phyloP scores from a whole-genome alignment of 2,113 vertebrate species.

The Corythornis vintsioides region DNA sequence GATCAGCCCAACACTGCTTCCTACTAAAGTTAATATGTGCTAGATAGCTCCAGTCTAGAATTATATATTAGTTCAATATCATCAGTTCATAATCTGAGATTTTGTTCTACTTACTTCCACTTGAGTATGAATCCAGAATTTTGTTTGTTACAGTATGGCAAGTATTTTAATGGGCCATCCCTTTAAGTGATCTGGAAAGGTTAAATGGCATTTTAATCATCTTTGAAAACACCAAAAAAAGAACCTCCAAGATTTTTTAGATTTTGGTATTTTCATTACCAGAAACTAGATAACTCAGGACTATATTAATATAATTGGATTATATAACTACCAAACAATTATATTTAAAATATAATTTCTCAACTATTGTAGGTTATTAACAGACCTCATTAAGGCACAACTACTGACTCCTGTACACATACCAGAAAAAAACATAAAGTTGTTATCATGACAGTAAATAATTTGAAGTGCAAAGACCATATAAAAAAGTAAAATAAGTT shows the following conservation, averaged over 20 bases:
- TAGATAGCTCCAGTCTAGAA: background rate
- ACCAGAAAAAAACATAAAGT: background rate
- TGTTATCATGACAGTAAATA: background rate
- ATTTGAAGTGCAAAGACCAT: background rate
- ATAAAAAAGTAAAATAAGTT: background rate
- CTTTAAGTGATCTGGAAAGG: background rate
- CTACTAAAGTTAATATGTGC: background rate
- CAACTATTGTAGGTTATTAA: background rate
- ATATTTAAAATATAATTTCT: background rate
- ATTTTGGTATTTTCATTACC: background rate
- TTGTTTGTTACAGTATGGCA: background rate
- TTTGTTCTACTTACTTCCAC: background rate
- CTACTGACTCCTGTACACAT: background rate
- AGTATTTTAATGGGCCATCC: background rate
- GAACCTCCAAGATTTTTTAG: background rate
- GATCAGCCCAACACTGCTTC: background rate
- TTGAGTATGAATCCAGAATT: background rate
- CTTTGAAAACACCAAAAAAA: background rate
- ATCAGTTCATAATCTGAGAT: background rate
- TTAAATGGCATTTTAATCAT: background rate
- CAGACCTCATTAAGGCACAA: background rate
- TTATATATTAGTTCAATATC: background rate
- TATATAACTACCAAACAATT: background rate
- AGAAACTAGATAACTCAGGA: background rate
- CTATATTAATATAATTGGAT: background rate